phyloP scores from a whole-genome alignment of 2,113 vertebrate genomes.

The Triplophysa siluroides region DNA sequence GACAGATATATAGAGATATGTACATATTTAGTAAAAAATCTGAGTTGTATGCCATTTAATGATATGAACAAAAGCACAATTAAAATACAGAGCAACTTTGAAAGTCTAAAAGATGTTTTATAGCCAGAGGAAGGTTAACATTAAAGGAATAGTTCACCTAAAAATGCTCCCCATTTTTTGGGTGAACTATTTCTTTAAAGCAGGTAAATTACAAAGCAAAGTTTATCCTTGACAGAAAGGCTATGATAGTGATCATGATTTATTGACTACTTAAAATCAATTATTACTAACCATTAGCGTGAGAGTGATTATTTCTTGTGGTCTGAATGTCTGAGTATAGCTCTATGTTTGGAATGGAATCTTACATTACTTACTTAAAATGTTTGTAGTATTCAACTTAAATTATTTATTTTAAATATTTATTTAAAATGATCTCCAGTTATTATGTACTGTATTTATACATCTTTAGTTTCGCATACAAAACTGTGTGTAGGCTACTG shows the following conservation, averaged over 20 bases:
- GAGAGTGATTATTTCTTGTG: constrained; percentile 32
- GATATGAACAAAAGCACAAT: neutral
- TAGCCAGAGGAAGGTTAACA: neutral
- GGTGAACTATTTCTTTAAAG: neutral
- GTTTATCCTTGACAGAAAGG: neutral
- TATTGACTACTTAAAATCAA: constrained; percentile 22
- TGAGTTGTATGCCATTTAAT: neutral
- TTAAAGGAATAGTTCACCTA: neutral
- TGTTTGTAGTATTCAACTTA: too few relatives aligned
- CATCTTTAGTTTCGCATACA: too few relatives aligned
- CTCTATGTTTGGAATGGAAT: constrained; percentile 44
- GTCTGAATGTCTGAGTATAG: constrained; percentile 30
- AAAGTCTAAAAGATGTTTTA: neutral
- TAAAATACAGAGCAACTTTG: neutral
- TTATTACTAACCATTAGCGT: constrained; percentile 19
- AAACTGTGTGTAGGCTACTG: too few relatives aligned
- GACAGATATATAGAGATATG: too few relatives aligned
- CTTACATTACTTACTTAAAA: neutral
- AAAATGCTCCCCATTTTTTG: too few relatives aligned
- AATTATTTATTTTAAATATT: too few relatives aligned
- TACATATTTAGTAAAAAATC: too few relatives aligned
- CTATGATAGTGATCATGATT: constrained; percentile 7
- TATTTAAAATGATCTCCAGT: too few relatives aligned
- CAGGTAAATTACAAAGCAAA: constrained; percentile 10
- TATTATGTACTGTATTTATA: too few relatives aligned